These are phyloP conservation scores for Muntiacus muntjak DNA, from an alignment of 2,113 vertebrate species.

Conservation along the genomic window DNA sequence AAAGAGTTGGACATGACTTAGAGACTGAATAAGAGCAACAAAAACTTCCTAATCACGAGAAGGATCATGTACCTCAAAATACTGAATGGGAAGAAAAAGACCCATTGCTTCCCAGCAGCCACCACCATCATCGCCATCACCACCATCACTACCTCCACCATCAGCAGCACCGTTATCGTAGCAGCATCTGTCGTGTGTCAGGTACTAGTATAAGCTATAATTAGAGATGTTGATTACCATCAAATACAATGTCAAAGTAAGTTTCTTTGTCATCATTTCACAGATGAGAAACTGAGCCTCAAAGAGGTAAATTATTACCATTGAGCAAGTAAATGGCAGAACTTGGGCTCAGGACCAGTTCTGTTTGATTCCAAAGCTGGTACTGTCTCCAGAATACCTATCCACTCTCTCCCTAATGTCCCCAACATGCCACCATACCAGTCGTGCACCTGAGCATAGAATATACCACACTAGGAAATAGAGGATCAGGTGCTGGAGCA, in stretches of 20 bases:
- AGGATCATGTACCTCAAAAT: neutral
- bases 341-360: neutral
- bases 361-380: neutral
- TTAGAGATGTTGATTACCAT: neutral
- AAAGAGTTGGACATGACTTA: neutral
- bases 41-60: neutral
- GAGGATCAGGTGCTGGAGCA: neutral
- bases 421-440: neutral
- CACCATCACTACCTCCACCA: neutral
- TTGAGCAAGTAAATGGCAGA: too few relatives aligned
- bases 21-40: neutral
- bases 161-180: neutral
- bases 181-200: neutral
- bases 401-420: neutral
- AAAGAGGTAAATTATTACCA: neutral
- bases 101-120: neutral
- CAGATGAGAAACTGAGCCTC: neutral
- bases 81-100: neutral
- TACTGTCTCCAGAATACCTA: neutral
- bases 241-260: neutral
- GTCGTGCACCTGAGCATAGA: neutral
- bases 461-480: accelerated
- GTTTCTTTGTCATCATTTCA: neutral
- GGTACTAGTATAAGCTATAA: neutral
- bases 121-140: neutral